Evolutionary conservation across 1,140 invertebrate genomes (phyloP).

Genomic region (Lerema accius): DNA sequence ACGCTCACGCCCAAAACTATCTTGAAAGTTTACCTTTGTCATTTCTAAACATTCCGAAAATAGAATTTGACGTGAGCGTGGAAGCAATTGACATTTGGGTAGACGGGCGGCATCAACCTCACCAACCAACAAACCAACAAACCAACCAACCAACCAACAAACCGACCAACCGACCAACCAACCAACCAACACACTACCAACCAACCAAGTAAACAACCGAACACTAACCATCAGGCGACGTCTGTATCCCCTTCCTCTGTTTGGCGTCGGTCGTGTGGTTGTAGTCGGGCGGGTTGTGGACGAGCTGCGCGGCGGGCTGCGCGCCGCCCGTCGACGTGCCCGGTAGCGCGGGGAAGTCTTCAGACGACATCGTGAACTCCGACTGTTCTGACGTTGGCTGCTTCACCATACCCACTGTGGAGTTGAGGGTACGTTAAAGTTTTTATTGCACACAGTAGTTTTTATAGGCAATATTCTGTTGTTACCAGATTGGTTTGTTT

Average conservation of each 20-base stretch:
- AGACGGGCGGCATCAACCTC: no score
- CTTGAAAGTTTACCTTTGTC: no score
- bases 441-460: constrained; percentile 37
- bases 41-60: no score
- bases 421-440: no score
- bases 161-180: neutral
- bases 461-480: neutral
- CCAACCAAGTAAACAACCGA: no score
- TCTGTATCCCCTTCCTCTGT: constrained; percentile 94
- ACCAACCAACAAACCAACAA: no score
- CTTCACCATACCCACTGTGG: constrained; percentile 96
- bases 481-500: no score
- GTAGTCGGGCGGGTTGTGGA: constrained; percentile 51
- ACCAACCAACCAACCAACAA: no score
- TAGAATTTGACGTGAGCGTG: no score
- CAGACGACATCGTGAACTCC: constrained; percentile 98
- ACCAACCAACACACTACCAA: neutral
- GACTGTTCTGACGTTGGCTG: constrained; percentile 94
- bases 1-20: no score
- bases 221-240: constrained; percentile 93
- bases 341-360: constrained; percentile 99
- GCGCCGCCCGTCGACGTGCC: constrained; percentile 83
- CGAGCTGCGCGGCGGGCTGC: constrained; percentile 36
- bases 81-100: no score
- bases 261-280: constrained; percentile 67